These are phyloP conservation scores for Spinibarbus caldwelli DNA, from an alignment of 2,797 vertebrate genomes.

Conservation along the genomic window DNA sequence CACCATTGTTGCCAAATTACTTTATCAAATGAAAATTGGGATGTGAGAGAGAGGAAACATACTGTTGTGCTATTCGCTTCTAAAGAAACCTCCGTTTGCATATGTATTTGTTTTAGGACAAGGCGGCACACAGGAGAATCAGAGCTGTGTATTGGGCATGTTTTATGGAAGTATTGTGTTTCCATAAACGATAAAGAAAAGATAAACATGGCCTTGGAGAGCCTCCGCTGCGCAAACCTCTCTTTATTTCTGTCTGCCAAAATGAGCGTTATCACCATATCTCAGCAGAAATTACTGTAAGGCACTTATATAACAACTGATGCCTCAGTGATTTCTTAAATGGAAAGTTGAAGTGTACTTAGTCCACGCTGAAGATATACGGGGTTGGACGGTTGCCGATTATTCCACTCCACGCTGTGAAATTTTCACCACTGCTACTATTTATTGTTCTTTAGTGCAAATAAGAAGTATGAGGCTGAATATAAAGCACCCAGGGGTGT, in stretches of 20 bases:
- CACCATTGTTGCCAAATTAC: conserved; percentile 76
- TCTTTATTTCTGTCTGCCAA: conserved; percentile 23
- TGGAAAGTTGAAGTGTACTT: conserved; percentile 57
- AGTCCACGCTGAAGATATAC: conserved; percentile 52
- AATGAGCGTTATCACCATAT: conserved; percentile 48
- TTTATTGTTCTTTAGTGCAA: conserved; percentile 67
- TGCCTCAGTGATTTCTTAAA: conserved; percentile 52
- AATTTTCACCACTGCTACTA: conserved; percentile 58
- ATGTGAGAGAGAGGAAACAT: conserved; percentile 61
- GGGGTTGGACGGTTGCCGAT: conserved; percentile 46
- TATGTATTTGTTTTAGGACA: conserved; percentile 55
- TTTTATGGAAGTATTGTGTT: conserved; percentile 52
- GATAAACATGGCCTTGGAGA: conserved; percentile 24
- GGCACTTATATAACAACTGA: conserved; percentile 39
- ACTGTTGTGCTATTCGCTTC: conserved; percentile 66
- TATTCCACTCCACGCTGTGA: conserved; percentile 52
- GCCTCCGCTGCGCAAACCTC: conserved; percentile 9
- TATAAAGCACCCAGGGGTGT: conserved; percentile 58
- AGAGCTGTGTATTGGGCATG: conserved; percentile 25
- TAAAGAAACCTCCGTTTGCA: conserved; percentile 42
- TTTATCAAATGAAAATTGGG: conserved; percentile 73
- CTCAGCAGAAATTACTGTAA: conserved; percentile 48
- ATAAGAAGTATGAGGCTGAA: conserved; percentile 58
- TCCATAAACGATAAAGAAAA: conserved; percentile 16
- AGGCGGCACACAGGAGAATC: conserved; percentile 42